Conservation (phyloP, 2,888 invertebrate species). For the Coelopa pilipes region DNA sequence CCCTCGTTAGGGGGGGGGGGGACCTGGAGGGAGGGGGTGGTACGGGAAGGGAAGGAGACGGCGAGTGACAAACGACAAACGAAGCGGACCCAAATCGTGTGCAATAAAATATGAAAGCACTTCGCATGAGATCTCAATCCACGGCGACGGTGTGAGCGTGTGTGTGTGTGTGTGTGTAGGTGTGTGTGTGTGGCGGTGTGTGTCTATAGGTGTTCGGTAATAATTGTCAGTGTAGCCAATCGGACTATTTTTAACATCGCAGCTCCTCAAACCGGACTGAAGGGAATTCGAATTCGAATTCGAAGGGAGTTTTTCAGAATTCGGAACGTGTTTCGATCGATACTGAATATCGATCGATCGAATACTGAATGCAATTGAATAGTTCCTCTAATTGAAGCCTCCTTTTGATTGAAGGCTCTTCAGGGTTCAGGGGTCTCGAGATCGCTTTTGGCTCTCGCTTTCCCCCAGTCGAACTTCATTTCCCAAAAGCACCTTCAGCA, state of each 20-base stretch:
- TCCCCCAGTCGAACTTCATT: neutral
- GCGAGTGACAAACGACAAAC: neutral
- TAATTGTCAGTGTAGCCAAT: slow-evolving; percentile 47
- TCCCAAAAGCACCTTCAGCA: neutral
- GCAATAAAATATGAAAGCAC: slow-evolving; percentile 28
- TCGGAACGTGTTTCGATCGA: no score
- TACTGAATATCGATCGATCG: no score
- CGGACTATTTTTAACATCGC: slow-evolving; percentile 44
- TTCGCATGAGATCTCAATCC: slow-evolving; percentile 13
- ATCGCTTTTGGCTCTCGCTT: neutral
- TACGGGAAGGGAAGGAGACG: neutral
- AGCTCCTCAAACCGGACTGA: no score
- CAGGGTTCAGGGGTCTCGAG: no score
- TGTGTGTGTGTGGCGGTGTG: neutral
- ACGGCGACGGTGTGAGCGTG: neutral
- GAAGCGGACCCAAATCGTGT: slow-evolving; percentile 20
- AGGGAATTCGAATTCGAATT: no score
- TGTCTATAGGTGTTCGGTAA: slow-evolving; percentile 46
- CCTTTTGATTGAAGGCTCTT: no score
- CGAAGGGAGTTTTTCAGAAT: no score
- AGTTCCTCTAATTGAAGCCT: no score
- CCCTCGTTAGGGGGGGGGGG: no score
- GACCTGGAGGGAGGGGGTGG: neutral
- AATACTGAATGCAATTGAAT: no score
- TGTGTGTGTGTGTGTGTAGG: neutral